Evolutionary conservation across 2,113 vertebrate genomes (phyloP).

Genomic region (Heliornis fulica): DNA sequence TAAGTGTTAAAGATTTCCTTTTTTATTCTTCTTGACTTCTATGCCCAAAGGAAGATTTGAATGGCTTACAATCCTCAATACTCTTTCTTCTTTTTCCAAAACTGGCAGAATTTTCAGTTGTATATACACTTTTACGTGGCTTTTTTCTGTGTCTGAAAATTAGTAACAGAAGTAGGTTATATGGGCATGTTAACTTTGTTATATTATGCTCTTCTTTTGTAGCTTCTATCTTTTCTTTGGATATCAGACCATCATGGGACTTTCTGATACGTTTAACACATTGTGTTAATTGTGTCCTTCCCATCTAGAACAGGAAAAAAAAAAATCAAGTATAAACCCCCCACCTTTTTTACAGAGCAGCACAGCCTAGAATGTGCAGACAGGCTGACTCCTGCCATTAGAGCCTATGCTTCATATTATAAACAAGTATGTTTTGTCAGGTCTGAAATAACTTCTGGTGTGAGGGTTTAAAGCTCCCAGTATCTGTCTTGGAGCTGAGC

Average conservation of each 20-base stretch:
- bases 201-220: slow-evolving; percentile 37
- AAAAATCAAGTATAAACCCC: accelerated
- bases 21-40: not conserved
- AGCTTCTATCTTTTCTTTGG: slow-evolving; percentile 1
- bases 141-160: slow-evolving; percentile 32
- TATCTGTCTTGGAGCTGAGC: slow-evolving; percentile 32
- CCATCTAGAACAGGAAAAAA: not conserved
- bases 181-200: slow-evolving; percentile 3
- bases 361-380: not conserved
- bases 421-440: slow-evolving; percentile 10
- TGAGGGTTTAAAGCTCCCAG: not conserved
- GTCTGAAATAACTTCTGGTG: slow-evolving; percentile 18
- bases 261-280: too few relatives aligned
- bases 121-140: not conserved
- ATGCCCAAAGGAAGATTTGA: not conserved
- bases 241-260: not conserved
- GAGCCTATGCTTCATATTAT: not conserved
- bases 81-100: not conserved
- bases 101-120: not conserved
- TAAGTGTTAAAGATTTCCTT: not conserved
- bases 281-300: too few relatives aligned
- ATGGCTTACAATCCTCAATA: not conserved
- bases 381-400: not conserved
- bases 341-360: not conserved
- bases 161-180: slow-evolving; percentile 20